Percentiles rank a stretch among this genome's conserved stretches.
Conservation (phyloP, 2,888 invertebrate genomes). For the Griposia aprilina region DNA sequence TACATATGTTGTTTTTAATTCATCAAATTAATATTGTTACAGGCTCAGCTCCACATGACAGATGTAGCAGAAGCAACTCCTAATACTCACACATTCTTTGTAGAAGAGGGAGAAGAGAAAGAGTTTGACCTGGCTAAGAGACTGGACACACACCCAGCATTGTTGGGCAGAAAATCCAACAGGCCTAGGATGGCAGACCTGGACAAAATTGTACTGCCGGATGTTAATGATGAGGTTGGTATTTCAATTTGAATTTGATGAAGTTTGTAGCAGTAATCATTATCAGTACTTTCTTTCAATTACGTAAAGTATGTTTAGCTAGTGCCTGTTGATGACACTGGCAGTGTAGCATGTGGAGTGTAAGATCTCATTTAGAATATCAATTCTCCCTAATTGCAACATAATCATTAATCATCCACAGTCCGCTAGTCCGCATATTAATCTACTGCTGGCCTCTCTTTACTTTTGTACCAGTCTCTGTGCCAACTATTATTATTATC, state of each 20-base stretch:
- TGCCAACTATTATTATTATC: too few relatives aligned
- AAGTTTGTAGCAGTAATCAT: too few relatives aligned
- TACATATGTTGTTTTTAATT: not conserved
- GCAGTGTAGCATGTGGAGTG: too few relatives aligned
- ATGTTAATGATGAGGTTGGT: conserved; percentile 89
- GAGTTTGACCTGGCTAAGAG: conserved; percentile 93
- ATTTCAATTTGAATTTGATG: too few relatives aligned
- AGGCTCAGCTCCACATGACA: conserved; percentile 95
- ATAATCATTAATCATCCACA: too few relatives aligned
- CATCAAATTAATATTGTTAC: conserved; percentile 68
- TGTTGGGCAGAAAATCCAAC: conserved; percentile 93
- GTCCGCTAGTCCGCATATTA: too few relatives aligned
- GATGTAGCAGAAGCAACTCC: conserved; percentile 92
- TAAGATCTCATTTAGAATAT: too few relatives aligned
- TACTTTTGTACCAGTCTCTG: too few relatives aligned
- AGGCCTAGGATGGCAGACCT: conserved; percentile 91
- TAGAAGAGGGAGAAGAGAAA: conserved; percentile 92
- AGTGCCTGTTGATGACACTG: too few relatives aligned
- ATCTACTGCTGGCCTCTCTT: too few relatives aligned
- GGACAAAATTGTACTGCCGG: conserved; percentile 90
- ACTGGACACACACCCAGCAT: conserved; percentile 93
- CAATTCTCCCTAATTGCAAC: too few relatives aligned
- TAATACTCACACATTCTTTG: conserved; percentile 95
- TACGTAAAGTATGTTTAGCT: not conserved
- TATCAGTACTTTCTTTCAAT: not conserved